Evolutionary conservation across 2,797 vertebrate genomes (phyloP).

Genomic region (Malurus leucopterus): DNA sequence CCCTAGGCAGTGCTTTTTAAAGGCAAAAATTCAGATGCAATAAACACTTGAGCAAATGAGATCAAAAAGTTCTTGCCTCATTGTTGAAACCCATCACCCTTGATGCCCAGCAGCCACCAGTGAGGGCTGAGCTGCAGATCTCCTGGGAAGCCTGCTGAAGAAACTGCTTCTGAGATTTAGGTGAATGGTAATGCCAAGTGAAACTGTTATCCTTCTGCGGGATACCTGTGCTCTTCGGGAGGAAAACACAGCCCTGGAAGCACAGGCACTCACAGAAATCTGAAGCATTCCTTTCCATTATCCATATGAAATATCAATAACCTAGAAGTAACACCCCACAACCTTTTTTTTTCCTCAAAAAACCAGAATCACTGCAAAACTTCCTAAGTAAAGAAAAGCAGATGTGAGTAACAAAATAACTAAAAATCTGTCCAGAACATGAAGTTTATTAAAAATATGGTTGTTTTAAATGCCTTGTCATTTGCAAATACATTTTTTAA

Average conservation of each 20-base stretch:
- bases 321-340: neutral
- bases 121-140: neutral
- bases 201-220: neutral
- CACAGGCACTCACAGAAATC: neutral
- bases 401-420: neutral
- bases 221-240: neutral
- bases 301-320: neutral
- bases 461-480: neutral
- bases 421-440: neutral
- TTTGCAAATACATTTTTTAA: neutral
- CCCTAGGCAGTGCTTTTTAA: neutral
- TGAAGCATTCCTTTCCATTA: neutral
- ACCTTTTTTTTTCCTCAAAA: neutral
- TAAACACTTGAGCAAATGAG: neutral
- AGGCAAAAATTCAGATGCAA: neutral
- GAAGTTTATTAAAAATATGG: neutral
- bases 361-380: neutral
- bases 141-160: neutral
- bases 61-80: neutral
- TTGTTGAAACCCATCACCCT: neutral
- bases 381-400: neutral
- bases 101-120: neutral
- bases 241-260: neutral
- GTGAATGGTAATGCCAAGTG: neutral
- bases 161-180: neutral